Evolutionary conservation across 2,888 invertebrate species (phyloP).

Genomic region (Icerya purchasi): DNA sequence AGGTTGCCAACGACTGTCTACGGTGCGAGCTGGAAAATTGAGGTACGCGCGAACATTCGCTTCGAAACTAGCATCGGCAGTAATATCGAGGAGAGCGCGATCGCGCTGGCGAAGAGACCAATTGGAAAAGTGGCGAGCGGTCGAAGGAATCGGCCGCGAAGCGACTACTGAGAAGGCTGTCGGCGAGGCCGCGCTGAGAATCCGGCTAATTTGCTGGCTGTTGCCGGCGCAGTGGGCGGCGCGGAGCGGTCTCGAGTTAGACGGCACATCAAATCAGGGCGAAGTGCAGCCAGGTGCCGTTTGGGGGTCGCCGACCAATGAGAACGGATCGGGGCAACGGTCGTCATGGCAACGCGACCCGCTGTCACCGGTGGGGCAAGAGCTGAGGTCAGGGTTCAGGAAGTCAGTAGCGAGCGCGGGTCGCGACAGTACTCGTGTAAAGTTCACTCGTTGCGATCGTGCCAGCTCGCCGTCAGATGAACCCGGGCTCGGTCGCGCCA

Average conservation of each 20-base stretch:
- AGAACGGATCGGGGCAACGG: conserved; percentile 17
- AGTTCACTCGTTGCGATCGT: conserved; percentile 6
- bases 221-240: conserved; percentile 14
- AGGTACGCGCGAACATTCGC: no score
- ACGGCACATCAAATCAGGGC: conserved; percentile 14
- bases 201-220: no score
- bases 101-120: no score
- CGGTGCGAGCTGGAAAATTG: no score
- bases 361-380: conserved; percentile 2
- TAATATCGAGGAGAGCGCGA: no score
- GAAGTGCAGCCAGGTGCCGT: conserved; percentile 20
- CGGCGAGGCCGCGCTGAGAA: no score
- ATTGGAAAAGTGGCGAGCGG: no score
- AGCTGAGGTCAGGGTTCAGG: conserved; percentile 15
- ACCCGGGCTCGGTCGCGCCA: neutral
- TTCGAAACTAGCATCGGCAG: no score
- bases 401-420: conserved; percentile 9
- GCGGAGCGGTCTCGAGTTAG: conserved; percentile 8
- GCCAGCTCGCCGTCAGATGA: neutral
- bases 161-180: no score
- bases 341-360: conserved; percentile 16
- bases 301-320: conserved; percentile 21
- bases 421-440: conserved; percentile 12
- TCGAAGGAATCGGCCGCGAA: no score
- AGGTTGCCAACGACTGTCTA: no score